A percentile compares a stretch with the other conserved stretches of the same genome.
phyloP scores from a whole-genome alignment of 2,113 vertebrate species.

The Garra rufa region DNA sequence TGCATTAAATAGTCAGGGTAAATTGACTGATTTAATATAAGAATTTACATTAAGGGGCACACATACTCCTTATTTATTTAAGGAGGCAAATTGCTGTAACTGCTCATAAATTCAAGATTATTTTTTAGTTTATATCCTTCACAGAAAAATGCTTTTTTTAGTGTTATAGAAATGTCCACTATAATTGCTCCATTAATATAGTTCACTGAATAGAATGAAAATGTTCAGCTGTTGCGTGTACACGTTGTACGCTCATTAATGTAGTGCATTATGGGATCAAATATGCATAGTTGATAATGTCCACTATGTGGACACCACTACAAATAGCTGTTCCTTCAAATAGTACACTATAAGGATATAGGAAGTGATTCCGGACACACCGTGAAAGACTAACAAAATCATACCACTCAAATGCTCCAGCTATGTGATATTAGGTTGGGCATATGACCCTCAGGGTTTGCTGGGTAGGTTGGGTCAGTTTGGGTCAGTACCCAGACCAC shows the following conservation, averaged over 20 bases:
- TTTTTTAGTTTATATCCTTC: not conserved
- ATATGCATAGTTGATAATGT: not conserved
- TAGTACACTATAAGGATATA: not conserved
- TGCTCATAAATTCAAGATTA: not conserved
- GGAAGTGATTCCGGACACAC: not conserved
- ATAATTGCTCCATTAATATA: not conserved
- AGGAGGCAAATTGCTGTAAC: not conserved
- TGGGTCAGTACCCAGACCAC: not conserved
- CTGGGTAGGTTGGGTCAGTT: too few species aligned
- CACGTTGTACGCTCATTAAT: not conserved
- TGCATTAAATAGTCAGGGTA: not conserved
- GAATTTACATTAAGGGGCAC: not conserved
- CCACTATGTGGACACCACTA: not conserved
- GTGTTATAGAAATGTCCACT: not conserved
- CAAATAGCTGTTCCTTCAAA: not conserved
- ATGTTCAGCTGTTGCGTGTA: not conserved
- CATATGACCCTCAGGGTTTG: not conserved
- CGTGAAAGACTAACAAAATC: not conserved
- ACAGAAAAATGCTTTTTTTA: not conserved
- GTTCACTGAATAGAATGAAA: not conserved
- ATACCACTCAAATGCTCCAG: not conserved
- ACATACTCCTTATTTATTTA: not conserved
- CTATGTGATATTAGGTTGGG: not conserved
- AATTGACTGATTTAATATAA: not conserved
- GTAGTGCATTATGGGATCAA: not conserved